phyloP scores from a whole-genome alignment of 2,888 invertebrate species.

The Polydrusus pterygomalis region DNA sequence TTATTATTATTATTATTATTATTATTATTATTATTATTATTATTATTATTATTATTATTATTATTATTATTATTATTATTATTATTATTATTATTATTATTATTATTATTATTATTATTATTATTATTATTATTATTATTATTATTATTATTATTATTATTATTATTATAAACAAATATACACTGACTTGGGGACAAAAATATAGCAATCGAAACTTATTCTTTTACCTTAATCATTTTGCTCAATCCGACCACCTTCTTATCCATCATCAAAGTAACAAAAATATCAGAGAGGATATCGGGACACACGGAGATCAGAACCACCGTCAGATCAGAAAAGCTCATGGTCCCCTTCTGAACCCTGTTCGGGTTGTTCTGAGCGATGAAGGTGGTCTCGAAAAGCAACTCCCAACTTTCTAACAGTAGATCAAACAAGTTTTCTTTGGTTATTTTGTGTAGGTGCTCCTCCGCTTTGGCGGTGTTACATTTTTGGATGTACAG shows the following conservation, averaged over 20 bases:
- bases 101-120: too few relatives aligned
- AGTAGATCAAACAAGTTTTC: slow-evolving; percentile 70
- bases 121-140: too few relatives aligned
- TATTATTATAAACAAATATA: too few relatives aligned
- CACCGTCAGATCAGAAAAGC: slow-evolving; percentile 76
- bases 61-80: too few relatives aligned
- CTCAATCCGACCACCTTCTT: slow-evolving; percentile 70
- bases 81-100: too few relatives aligned
- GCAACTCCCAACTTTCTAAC: slow-evolving; percentile 72
- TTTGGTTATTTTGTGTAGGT: slow-evolving; percentile 71
- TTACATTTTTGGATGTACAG: slow-evolving; percentile 75
- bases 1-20: too few relatives aligned
- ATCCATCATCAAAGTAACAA: slow-evolving; percentile 72
- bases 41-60: too few relatives aligned
- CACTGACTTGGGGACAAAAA: too few relatives aligned
- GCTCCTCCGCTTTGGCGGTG: slow-evolving; percentile 70
- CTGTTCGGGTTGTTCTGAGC: slow-evolving; percentile 55
- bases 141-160: too few relatives aligned
- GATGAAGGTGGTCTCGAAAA: slow-evolving; percentile 73
- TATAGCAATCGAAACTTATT: too few relatives aligned
- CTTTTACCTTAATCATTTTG: slow-evolving; percentile 69
- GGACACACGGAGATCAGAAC: slow-evolving; percentile 73
- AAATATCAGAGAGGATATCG: slow-evolving; percentile 71
- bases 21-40: too few relatives aligned
- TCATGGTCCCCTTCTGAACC: slow-evolving; percentile 67